phyloP scores from a whole-genome alignment of 2,113 vertebrate genomes.

The Halichoeres trimaculatus region DNA sequence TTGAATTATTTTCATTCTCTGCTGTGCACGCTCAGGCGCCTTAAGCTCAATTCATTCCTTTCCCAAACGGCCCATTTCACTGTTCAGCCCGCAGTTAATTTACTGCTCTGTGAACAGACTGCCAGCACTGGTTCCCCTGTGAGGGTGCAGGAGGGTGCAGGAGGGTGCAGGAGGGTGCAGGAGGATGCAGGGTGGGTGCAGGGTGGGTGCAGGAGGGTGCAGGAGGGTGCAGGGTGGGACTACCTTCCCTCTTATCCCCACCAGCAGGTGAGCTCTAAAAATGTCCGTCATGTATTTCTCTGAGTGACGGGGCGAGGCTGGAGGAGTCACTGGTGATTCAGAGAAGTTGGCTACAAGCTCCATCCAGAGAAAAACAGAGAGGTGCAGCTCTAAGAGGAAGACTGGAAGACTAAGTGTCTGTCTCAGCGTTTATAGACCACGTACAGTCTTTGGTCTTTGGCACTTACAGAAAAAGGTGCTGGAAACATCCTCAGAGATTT shows the following conservation, averaged over 20 bases:
- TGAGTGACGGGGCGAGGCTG: slow-evolving; percentile 4
- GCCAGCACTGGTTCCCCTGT: slow-evolving; percentile 35
- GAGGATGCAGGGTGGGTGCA: too few species aligned
- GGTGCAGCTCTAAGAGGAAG: neutral
- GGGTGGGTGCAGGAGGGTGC: slow-evolving; percentile 33
- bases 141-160: slow-evolving; percentile 29
- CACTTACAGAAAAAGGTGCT: too few species aligned
- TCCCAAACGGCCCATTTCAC: slow-evolving; percentile 49
- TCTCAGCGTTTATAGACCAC: too few species aligned
- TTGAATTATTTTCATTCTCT: slow-evolving; percentile 66
- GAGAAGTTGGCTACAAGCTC: neutral
- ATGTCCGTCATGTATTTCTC: slow-evolving; percentile 6
- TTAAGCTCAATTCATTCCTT: slow-evolving; percentile 49
- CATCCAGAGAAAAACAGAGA: neutral
- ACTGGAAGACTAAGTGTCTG: too few species aligned
- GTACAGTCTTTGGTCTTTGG: too few species aligned
- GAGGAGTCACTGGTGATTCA: neutral
- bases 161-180: slow-evolving; percentile 15
- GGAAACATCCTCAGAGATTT: too few species aligned
- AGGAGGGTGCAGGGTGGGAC: slow-evolving; percentile 24
- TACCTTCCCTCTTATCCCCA: slow-evolving; percentile 34
- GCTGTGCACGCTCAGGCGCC: slow-evolving; percentile 26
- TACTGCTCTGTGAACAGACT: slow-evolving; percentile 64
- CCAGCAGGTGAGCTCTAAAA: slow-evolving; percentile 24
- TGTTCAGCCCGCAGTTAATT: slow-evolving; percentile 63